phyloP scores from a whole-genome alignment of 2,797 vertebrate species.

The Pangasius krempfi region DNA sequence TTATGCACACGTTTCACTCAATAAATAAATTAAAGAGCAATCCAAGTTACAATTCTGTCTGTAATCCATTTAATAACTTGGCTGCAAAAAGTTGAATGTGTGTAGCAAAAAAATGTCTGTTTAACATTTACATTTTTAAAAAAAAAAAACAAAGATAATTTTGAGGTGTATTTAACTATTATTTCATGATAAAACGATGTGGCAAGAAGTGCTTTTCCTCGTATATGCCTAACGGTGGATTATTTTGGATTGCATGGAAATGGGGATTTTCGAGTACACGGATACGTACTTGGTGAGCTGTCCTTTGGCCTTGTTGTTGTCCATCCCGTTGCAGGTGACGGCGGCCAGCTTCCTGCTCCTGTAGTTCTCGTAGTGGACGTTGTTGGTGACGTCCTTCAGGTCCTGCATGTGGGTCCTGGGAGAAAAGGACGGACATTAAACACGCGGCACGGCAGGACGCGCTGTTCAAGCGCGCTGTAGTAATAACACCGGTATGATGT shows the following conservation, averaged over 20 bases:
- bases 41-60: not conserved
- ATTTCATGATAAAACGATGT: not conserved
- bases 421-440: not conserved
- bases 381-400: conserved; percentile 98
- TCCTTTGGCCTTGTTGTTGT: conserved; percentile 95
- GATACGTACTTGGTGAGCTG: conserved; percentile 94
- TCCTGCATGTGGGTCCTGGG: conserved; percentile 98
- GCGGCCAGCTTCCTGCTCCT: conserved; percentile 97
- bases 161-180: not conserved
- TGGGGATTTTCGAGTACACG: not conserved
- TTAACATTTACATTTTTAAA: too few species aligned
- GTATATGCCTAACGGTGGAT: not conserved
- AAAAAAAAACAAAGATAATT: not conserved
- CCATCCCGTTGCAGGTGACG: conserved; percentile 97
- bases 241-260: not conserved
- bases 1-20: not conserved
- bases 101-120: too few species aligned
- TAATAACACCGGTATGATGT: too few species aligned
- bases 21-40: not conserved
- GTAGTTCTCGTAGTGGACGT: conserved; percentile 99
- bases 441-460: fast-evolving
- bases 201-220: not conserved
- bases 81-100: too few species aligned
- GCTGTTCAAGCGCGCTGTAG: not conserved
- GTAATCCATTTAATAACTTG: not conserved